phyloP scores from a whole-genome alignment of 2,113 vertebrate species.

The Pterophyllum scalare region DNA sequence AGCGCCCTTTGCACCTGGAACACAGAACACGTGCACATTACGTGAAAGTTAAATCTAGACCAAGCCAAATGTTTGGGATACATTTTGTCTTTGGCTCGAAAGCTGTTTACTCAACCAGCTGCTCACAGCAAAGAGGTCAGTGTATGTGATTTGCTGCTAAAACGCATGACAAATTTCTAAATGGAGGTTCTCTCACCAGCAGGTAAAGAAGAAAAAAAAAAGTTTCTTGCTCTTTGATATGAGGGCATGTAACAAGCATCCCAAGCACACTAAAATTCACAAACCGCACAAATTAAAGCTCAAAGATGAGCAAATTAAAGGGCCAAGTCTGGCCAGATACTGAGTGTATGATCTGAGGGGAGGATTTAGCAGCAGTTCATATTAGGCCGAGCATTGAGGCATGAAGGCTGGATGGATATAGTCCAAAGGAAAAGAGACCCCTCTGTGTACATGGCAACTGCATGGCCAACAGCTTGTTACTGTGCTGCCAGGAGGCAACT shows the following conservation, averaged over 20 bases:
- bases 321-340: slow-evolving; percentile 10
- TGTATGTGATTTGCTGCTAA: background rate
- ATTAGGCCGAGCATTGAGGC: slow-evolving; percentile 63
- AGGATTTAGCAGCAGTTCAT: slow-evolving; percentile 63
- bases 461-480: slow-evolving; percentile 71
- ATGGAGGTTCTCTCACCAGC: background rate
- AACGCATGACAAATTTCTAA: slow-evolving; percentile 3
- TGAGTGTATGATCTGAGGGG: slow-evolving; percentile 38
- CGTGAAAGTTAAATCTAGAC: slow-evolving; percentile 38
- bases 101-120: slow-evolving; percentile 51
- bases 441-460: slow-evolving; percentile 69
- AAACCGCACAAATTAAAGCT: background rate
- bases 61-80: slow-evolving; percentile 47
- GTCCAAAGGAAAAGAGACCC: slow-evolving; percentile 61
- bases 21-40: slow-evolving; percentile 42
- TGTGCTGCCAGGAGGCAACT: slow-evolving; percentile 67
- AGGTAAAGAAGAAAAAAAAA: background rate
- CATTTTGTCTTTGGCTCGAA: slow-evolving; percentile 40
- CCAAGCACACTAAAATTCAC: background rate
- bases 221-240: background rate
- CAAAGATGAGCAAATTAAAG: slow-evolving; percentile 31
- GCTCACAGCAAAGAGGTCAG: slow-evolving; percentile 37
- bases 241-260: background rate
- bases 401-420: slow-evolving; percentile 48
- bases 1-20: slow-evolving; percentile 90